A percentile compares a stretch with the other conserved stretches of the same genome.
Evolutionary conservation across 1,140 invertebrate species (phyloP).

Genomic region (Streblospio benedicti): DNA sequence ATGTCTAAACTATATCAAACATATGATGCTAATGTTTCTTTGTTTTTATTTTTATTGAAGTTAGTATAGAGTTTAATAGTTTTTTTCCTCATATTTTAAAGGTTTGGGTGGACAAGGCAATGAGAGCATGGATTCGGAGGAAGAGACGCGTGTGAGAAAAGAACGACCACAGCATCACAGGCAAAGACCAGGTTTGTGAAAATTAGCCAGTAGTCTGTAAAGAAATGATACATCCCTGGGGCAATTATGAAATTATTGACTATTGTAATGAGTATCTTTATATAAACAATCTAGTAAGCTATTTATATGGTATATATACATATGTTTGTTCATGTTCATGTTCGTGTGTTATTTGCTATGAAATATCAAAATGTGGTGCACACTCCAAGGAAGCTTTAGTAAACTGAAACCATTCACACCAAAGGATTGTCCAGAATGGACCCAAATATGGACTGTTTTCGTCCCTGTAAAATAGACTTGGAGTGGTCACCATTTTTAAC

Average conservation of each 20-base stretch:
- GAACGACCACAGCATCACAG: slow-evolving; percentile 25
- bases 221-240: not conserved
- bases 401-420: no score
- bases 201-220: not conserved
- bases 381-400: no score
- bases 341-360: not conserved
- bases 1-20: no score
- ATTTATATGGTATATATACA: not conserved
- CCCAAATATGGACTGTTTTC: no score
- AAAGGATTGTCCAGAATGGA: no score
- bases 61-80: not conserved
- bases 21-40: not conserved
- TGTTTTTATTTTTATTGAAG: not conserved
- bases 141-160: slow-evolving; percentile 18
- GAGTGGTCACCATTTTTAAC: no score
- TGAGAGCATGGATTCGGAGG: slow-evolving; percentile 27
- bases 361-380: not conserved
- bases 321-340: not conserved
- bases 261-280: not conserved
- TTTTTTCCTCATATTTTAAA: not conserved
- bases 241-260: not conserved
- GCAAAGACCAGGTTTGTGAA: slow-evolving; percentile 27
- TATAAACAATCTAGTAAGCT: not conserved
- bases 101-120: slow-evolving; percentile 25
- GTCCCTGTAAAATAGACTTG: not conserved